These are phyloP conservation scores for Habrosyne pyritoides DNA, from an alignment of 2,888 invertebrate species.

Conservation along the genomic window DNA sequence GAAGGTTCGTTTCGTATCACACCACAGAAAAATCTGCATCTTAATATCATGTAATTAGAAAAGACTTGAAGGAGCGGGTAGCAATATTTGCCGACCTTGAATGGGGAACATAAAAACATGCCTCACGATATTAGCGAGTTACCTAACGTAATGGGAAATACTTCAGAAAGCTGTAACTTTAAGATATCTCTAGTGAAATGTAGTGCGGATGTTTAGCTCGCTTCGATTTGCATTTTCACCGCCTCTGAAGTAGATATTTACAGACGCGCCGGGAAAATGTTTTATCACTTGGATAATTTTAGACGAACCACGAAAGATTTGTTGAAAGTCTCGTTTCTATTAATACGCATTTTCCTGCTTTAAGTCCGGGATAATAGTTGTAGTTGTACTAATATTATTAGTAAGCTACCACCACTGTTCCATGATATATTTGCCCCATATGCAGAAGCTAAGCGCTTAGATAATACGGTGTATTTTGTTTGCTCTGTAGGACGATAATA, in stretches of 20 bases:
- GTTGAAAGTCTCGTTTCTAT: background rate
- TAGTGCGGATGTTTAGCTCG: conserved; percentile 35
- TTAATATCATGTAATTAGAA: conserved; percentile 45
- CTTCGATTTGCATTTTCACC: conserved; percentile 34
- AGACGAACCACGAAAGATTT: background rate
- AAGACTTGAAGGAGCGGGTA: conserved; percentile 45
- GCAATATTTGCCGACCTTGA: conserved; percentile 52
- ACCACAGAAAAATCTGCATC: conserved; percentile 9
- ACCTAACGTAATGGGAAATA: conserved; percentile 70
- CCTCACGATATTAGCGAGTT: conserved; percentile 62
- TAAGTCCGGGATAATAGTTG: too few species aligned
- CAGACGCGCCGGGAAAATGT: background rate
- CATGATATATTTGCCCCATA: too few species aligned
- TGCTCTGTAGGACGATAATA: conserved; percentile 44
- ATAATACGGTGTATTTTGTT: conserved; percentile 36
- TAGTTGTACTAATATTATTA: background rate
- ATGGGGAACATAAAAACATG: conserved; percentile 44
- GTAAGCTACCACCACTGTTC: background rate
- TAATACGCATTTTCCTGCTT: too few species aligned
- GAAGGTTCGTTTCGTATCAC: background rate
- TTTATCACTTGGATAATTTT: background rate
- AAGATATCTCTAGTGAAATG: conserved; percentile 39
- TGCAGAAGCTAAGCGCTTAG: conserved; percentile 18
- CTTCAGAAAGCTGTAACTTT: conserved; percentile 54
- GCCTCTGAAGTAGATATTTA: conserved; percentile 11